Evolutionary conservation across 92 coral and sea anemone species (phyloP).

Genomic region (Phenganax marumi): DNA sequence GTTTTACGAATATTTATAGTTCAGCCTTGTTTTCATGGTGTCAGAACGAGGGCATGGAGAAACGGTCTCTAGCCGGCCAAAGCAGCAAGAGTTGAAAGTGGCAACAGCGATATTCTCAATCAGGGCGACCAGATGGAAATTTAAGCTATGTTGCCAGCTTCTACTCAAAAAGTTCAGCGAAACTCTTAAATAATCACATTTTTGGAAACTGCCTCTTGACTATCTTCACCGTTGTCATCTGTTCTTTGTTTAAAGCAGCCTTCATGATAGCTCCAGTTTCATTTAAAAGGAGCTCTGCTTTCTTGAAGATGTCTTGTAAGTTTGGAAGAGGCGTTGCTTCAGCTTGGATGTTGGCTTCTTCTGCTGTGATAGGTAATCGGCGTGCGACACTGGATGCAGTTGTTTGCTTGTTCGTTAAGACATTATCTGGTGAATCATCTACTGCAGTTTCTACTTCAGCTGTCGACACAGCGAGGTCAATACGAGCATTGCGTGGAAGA

Average conservation of each 20-base stretch:
- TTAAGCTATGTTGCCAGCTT: slow-evolving; percentile 47
- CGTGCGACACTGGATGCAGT: no score
- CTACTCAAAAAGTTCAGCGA: background rate
- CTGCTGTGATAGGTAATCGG: slow-evolving; percentile 50
- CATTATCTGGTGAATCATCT: no score
- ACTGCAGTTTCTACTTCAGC: no score
- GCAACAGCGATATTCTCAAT: slow-evolving; percentile 56
- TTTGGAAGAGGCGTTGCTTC: slow-evolving; percentile 37
- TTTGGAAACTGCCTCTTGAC: background rate
- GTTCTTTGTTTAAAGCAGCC: slow-evolving; percentile 47
- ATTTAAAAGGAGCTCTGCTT: slow-evolving; percentile 52
- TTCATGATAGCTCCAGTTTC: slow-evolving; percentile 46
- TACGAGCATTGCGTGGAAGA: background rate
- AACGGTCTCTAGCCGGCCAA: slow-evolving; percentile 28
- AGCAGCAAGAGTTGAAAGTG: slow-evolving; percentile 18
- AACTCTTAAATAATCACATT: background rate
- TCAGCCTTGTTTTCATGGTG: slow-evolving; percentile 54
- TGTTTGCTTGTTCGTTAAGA: no score
- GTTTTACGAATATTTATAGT: slow-evolving; percentile 9
- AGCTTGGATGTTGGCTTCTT: slow-evolving; percentile 51
- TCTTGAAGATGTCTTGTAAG: slow-evolving; percentile 37
- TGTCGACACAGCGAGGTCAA: no score
- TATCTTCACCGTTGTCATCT: slow-evolving; percentile 52
- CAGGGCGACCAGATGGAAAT: slow-evolving; percentile 53
- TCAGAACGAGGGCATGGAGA: slow-evolving; percentile 33